phyloP scores from a whole-genome alignment of 2,797 vertebrate genomes.

The Sandelia bainsii region DNA sequence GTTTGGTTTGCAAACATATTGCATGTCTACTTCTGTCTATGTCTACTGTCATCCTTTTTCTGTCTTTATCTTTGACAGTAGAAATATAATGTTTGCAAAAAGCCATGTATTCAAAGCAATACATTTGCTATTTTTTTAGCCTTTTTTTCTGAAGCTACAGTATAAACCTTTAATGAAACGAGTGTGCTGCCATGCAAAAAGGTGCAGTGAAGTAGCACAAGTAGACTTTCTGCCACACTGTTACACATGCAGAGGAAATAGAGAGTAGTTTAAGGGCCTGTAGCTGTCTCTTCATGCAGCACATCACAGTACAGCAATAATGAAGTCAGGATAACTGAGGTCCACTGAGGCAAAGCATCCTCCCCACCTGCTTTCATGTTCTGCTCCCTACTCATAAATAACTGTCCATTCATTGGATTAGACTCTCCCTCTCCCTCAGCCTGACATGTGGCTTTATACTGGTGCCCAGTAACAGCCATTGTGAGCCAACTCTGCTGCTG shows the following conservation, averaged over 20 bases:
- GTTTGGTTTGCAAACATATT: not conserved
- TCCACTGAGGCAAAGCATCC: conserved; percentile 66
- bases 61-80: not conserved
- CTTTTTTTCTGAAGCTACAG: not conserved
- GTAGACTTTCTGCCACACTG: conserved; percentile 40
- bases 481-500: conserved; percentile 44
- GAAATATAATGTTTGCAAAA: not conserved
- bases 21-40: no score
- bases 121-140: not conserved
- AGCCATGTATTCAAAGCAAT: not conserved
- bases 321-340: conserved; percentile 71
- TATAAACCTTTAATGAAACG: conserved; percentile 2
- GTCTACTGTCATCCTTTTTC: not conserved
- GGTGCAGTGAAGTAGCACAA: conserved; percentile 44
- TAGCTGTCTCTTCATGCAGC: conserved; percentile 60
- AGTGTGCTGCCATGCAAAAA: conserved; percentile 48
- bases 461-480: conserved; percentile 51
- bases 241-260: conserved; percentile 42
- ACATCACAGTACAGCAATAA: conserved; percentile 65
- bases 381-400: conserved; percentile 63
- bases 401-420: conserved; percentile 65
- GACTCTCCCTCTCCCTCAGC: conserved; percentile 42
- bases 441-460: conserved; percentile 43
- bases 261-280: conserved; percentile 37
- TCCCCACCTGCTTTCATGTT: conserved; percentile 60